These are phyloP conservation scores for Thalassoma bifasciatum DNA, from an alignment of 2,113 vertebrate species.

Conservation along the genomic window DNA sequence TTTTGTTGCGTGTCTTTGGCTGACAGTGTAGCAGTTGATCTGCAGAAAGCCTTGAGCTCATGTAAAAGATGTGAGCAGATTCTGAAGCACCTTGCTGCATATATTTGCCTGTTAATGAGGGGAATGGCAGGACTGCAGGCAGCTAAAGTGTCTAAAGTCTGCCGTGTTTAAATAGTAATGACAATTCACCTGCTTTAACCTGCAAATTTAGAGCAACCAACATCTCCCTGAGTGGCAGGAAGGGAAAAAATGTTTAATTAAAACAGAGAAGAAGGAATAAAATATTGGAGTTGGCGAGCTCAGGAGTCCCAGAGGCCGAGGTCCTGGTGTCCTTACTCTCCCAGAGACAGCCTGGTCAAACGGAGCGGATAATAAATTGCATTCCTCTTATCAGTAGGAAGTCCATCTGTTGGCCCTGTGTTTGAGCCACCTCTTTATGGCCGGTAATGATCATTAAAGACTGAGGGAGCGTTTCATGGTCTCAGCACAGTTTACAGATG, in stretches of 20 bases:
- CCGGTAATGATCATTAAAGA: conserved; percentile 51
- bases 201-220: conserved; percentile 8
- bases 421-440: conserved; percentile 37
- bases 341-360: conserved; percentile 24
- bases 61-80: background rate
- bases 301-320: conserved; percentile 4
- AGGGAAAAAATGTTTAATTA: conserved; percentile 11
- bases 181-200: conserved; percentile 2
- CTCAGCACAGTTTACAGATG: conserved; percentile 44
- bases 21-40: background rate
- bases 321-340: conserved; percentile 13
- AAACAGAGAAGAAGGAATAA: conserved; percentile 10
- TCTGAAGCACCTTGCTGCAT: background rate
- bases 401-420: conserved; percentile 40
- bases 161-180: conserved; percentile 4
- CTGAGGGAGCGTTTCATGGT: conserved; percentile 20
- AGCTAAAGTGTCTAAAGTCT: background rate
- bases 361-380: conserved; percentile 41
- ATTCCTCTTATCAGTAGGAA: conserved; percentile 40
- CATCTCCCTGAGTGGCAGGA: conserved; percentile 3
- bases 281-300: background rate
- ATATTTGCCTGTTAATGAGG: conserved; percentile 4
- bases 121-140: conserved; percentile 1
- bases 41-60: background rate
- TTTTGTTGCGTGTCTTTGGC: background rate